A percentile compares a stretch with the other conserved stretches of the same genome.
Evolutionary conservation across 2,113 vertebrate species (phyloP).

Genomic region (Sorex araneus): DNA sequence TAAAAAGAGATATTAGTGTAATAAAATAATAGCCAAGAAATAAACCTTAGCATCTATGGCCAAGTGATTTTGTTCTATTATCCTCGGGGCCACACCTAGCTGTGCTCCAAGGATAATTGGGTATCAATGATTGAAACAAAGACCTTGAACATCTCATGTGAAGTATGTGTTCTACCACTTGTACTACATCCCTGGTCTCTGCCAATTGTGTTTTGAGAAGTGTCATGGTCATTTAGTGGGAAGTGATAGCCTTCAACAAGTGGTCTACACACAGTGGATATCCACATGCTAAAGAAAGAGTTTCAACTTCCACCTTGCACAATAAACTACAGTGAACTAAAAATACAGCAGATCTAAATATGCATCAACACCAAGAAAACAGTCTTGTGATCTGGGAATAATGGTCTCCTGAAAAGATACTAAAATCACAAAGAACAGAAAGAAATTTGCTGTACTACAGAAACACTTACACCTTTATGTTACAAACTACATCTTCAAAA

Average conservation of each 20-base stretch:
- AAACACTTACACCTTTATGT: background rate
- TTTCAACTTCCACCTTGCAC: background rate
- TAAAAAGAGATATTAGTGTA: background rate
- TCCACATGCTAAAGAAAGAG: background rate
- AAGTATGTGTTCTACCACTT: no score
- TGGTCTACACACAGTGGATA: background rate
- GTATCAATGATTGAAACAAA: no score
- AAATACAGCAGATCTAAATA: background rate
- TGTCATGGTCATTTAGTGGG: background rate
- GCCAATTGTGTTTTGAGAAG: background rate
- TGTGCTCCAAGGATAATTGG: no score
- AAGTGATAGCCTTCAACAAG: background rate
- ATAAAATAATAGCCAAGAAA: background rate
- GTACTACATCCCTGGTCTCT: background rate
- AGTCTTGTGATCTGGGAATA: background rate
- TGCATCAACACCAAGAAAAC: background rate
- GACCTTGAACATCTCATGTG: no score
- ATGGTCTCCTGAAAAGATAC: background rate
- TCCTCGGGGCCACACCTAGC: no score
- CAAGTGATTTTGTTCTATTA: no score
- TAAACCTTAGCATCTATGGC: background rate
- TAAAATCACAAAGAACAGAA: slow-evolving; percentile 20
- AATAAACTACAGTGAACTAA: background rate
- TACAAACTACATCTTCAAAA: background rate
- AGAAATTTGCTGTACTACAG: background rate